These are phyloP conservation scores for Synodontis membranacea DNA, from an alignment of 2,113 vertebrate species.

Conservation along the genomic window DNA sequence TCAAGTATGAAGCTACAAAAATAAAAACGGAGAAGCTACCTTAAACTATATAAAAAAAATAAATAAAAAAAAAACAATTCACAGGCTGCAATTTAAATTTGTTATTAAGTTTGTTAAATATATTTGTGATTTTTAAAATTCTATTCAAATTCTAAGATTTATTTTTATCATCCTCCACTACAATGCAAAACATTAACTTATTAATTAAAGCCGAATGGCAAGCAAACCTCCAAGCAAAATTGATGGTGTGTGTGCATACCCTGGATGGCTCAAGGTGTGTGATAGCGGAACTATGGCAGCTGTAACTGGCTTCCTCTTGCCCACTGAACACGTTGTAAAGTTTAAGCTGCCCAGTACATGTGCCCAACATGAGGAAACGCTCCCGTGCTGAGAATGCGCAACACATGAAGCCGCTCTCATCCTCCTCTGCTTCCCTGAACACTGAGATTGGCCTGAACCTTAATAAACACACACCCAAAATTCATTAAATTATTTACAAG, in stretches of 20 bases:
- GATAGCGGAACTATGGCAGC: constrained; percentile 95
- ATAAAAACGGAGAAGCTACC: neutral
- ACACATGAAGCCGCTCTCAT: constrained; percentile 96
- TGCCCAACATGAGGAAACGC: constrained; percentile 96
- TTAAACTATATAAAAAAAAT: neutral
- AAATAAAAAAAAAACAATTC: too few relatives aligned
- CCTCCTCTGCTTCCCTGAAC: constrained; percentile 96
- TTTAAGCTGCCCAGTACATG: constrained; percentile 94
- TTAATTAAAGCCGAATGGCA: neutral
- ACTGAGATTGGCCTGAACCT: constrained; percentile 98
- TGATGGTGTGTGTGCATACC: constrained; percentile 65
- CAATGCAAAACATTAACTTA: neutral
- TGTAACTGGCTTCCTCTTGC: constrained; percentile 97
- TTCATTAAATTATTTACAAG: neutral
- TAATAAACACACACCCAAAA: constrained; percentile 13
- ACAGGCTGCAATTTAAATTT: neutral
- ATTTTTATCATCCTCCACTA: neutral
- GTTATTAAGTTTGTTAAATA: neutral
- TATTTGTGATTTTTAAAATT: neutral
- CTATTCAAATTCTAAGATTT: neutral
- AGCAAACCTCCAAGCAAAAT: neutral
- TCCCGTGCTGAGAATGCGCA: constrained; percentile 97
- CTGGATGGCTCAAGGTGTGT: constrained; percentile 95
- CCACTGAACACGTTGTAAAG: constrained; percentile 98
- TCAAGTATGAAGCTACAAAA: neutral